A percentile compares a stretch with the other conserved stretches of the same genome.
Conservation (phyloP, 2,113 vertebrate genomes). For the Podiceps cristatus region DNA sequence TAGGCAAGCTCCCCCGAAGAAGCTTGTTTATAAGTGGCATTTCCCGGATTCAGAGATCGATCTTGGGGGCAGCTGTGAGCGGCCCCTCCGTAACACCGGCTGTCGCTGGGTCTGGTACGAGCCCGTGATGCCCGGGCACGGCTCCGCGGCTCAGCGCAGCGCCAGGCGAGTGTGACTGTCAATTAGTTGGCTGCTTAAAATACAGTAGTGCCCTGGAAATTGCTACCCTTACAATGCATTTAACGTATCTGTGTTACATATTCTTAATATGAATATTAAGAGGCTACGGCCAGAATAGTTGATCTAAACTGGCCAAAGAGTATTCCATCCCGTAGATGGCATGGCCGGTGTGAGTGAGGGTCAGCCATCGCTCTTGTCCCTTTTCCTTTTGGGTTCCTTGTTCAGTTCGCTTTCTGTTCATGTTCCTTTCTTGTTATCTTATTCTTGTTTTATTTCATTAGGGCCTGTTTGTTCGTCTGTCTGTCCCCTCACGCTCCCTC, state of each 20-base stretch:
- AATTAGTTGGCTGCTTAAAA: neutral
- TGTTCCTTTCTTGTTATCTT: too few species aligned
- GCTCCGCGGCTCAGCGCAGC: neutral
- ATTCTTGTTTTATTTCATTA: too few species aligned
- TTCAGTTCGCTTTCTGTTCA: too few species aligned
- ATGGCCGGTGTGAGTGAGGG: too few species aligned
- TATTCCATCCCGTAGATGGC: too few species aligned
- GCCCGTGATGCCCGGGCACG: fast-evolving
- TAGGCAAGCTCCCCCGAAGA: neutral
- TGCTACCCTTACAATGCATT: neutral
- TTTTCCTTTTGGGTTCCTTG: too few species aligned
- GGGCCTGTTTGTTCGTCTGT: too few species aligned
- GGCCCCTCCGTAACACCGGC: fast-evolving
- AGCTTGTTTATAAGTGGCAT: fast-evolving
- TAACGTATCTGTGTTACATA: fast-evolving
- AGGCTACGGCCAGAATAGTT: too few species aligned
- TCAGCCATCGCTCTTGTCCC: too few species aligned
- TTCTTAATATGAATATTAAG: neutral
- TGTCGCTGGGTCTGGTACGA: fast-evolving
- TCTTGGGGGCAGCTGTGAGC: neutral
- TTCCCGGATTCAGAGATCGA: neutral
- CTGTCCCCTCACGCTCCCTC: too few species aligned
- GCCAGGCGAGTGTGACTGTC: fast-evolving
- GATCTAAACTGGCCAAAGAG: too few species aligned
- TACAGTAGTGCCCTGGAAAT: fast-evolving